Evolutionary conservation across 2,797 vertebrate species (phyloP), one percentile per base, ranked within the genome.

Genomic region (Hapalemur alaotrensis): DNA sequence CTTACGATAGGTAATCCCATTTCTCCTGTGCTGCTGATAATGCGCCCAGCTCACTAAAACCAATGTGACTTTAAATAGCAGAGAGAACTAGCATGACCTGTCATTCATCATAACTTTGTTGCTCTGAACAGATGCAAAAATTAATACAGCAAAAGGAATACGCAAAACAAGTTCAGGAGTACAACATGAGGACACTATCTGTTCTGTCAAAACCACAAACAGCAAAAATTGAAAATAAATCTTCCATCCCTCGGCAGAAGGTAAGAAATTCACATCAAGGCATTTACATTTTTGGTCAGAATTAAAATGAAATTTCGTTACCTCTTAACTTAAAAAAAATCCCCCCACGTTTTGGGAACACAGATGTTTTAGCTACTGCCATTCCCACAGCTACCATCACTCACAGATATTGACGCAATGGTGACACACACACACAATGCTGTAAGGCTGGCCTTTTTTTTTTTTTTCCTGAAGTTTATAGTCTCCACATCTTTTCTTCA

Each of bases 141-240:
- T 97, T 99, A 92, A 99, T 98, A 96, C 98, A 98, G 95, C 99
- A 99, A 93, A 99, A 98, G 98, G 99, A 99, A 98, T 99, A 99
- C 96, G 99, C 99, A 98, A 98, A 98, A 97, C 98, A 99, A 93
- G 98, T 99, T 96, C 99, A 99, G 2, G 98, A 99, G 48, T 98
- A 99, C 90, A 99, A 99, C 98, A 99, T 99, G 99, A 99, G 96
- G 96, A 99, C 97, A 10, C 98, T 98, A 6, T 97, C 98, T 87
- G 98, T 96, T 9, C 96, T 97, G 73, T 97, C 98, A 96, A 98
- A 98, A 89, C 93, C 95, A 1, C 95, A 73, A 38, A 97, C 98
- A 80, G 97, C 97, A 63, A 99, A 99, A 70, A 94, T 96, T 1
- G 98, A 98, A 93, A 98, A 97, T 63, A 97, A 98, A 76, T 25